These are phyloP conservation scores for Lophura swinhoii DNA, from an alignment of 2,797 vertebrate genomes.

Conservation along the genomic window DNA sequence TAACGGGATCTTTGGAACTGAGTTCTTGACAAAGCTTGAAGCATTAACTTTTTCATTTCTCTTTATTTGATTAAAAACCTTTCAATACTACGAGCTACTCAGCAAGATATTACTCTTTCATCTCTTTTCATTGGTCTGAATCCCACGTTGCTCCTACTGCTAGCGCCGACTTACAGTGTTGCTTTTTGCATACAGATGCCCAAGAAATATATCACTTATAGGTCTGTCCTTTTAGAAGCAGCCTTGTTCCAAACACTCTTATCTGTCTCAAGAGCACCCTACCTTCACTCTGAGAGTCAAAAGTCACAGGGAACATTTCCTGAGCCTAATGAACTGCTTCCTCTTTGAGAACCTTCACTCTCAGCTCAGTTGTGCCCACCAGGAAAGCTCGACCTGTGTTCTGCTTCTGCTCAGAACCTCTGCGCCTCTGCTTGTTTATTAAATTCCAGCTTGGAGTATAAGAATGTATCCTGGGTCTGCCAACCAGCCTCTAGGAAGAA, in stretches of 20 bases:
- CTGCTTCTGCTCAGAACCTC: neutral
- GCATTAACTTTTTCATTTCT: neutral
- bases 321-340: neutral
- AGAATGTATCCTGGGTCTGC: accelerated
- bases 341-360: neutral
- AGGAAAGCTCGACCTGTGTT: neutral
- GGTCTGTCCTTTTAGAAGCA: neutral
- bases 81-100: neutral
- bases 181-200: neutral
- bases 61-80: neutral
- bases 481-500: neutral
- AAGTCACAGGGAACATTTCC: neutral
- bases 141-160: neutral
- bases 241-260: neutral
- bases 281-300: neutral
- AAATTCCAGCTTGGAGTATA: accelerated
- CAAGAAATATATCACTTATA: accelerated
- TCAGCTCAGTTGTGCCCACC: neutral
- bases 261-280: neutral
- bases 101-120: neutral
- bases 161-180: neutral
- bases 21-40: neutral
- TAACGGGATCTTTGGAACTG: neutral
- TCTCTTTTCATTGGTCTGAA: neutral
- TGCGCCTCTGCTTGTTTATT: neutral